Percentiles rank a stretch among this genome's conserved stretches.
phyloP scores from a whole-genome alignment of 2,797 vertebrate species.

The Phataginus tricuspis region DNA sequence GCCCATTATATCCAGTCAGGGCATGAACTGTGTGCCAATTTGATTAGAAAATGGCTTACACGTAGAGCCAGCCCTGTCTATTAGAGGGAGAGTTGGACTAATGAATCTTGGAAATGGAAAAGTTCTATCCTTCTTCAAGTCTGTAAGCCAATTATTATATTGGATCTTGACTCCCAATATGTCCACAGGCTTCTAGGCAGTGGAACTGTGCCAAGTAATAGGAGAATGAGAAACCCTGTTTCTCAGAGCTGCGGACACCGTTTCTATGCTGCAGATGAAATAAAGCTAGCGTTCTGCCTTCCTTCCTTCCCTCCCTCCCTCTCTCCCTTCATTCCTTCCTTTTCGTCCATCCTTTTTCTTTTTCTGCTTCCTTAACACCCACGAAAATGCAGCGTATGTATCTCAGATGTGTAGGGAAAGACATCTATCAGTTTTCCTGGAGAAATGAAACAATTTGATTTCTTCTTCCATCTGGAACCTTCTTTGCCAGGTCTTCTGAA shows the following conservation, averaged over 20 bases:
- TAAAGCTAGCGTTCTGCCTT: background rate
- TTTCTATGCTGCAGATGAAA: background rate
- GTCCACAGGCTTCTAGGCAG: constrained; percentile 67
- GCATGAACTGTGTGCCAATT: constrained; percentile 15
- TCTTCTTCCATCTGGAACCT: background rate
- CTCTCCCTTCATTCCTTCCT: rapidly evolving
- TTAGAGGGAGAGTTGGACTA: constrained; percentile 50
- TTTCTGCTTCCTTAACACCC: background rate
- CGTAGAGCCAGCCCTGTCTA: constrained; percentile 65
- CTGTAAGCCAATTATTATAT: constrained; percentile 77
- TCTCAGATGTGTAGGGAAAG: background rate
- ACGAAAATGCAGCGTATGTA: background rate
- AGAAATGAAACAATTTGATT: background rate
- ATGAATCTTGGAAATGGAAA: constrained; percentile 78
- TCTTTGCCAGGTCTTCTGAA: background rate
- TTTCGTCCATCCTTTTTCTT: rapidly evolving
- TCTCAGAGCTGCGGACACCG: background rate
- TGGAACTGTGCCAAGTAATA: constrained; percentile 46
- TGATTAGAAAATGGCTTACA: constrained; percentile 77
- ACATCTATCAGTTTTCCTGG: background rate
- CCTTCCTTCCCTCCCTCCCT: background rate
- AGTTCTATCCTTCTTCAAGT: constrained; percentile 68
- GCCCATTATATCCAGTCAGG: background rate
- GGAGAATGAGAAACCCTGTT: background rate
- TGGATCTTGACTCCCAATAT: constrained; percentile 73